Evolutionary conservation across 2,888 invertebrate species (phyloP).

Genomic region (Tineola bisselliella): DNA sequence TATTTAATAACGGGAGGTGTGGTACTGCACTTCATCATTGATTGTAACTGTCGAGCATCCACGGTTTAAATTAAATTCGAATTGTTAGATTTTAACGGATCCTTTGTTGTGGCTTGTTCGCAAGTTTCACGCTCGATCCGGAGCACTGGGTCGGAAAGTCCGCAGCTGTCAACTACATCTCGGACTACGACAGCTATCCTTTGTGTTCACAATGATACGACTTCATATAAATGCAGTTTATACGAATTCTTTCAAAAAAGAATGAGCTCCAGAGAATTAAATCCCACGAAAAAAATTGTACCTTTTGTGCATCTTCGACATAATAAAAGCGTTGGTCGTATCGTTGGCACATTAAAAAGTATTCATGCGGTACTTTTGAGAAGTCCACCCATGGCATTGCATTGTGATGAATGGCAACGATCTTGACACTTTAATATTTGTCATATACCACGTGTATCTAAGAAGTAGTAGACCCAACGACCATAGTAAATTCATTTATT

Average conservation of each 20-base stretch:
- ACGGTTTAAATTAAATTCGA: constrained; percentile 48
- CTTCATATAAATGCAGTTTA: constrained; percentile 67
- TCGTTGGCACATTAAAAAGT: constrained; percentile 67
- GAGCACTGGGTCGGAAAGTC: constrained; percentile 37
- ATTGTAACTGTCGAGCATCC: constrained; percentile 33
- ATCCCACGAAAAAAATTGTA: constrained; percentile 47
- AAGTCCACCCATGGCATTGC: constrained; percentile 43
- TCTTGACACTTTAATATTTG: constrained; percentile 58
- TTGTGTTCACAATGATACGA: constrained; percentile 55
- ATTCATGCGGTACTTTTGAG: constrained; percentile 63
- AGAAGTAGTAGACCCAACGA: not conserved
- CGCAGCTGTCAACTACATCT: constrained; percentile 60
- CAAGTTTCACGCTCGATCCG: constrained; percentile 53
- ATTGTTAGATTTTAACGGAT: constrained; percentile 47
- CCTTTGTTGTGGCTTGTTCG: constrained; percentile 43
- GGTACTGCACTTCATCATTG: constrained; percentile 37
- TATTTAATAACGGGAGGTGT: constrained; percentile 48
- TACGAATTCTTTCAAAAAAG: constrained; percentile 54
- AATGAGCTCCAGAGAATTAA: constrained; percentile 52
- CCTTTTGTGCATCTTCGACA: constrained; percentile 44
- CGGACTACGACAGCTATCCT: constrained; percentile 46
- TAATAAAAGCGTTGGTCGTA: constrained; percentile 59
- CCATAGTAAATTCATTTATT: constrained; percentile 4
- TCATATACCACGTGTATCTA: constrained; percentile 31
- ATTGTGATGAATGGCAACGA: constrained; percentile 46